phyloP scores from a whole-genome alignment of 1,140 invertebrate genomes.

The Zophobas morio region DNA sequence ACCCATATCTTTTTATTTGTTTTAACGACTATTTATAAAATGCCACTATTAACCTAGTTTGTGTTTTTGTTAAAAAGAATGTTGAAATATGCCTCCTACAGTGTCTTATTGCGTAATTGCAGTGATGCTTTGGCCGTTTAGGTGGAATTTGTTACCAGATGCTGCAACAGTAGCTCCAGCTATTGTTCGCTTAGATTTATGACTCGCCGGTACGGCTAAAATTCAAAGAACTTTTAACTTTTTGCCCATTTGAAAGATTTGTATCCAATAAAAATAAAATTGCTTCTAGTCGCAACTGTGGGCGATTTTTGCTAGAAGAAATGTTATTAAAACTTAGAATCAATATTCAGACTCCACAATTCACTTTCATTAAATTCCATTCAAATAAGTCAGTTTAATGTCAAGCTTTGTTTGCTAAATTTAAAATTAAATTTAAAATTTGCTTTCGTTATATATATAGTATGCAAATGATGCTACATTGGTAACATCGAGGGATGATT shows the following conservation, averaged over 20 bases:
- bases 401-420: too few species aligned
- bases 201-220: conserved; percentile 1
- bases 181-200: conserved; percentile 22
- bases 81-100: too few species aligned
- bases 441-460: too few species aligned
- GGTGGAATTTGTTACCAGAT: conserved; percentile 30
- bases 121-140: neutral
- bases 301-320: neutral
- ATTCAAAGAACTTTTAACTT: conserved; percentile 33
- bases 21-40: conserved; percentile 34
- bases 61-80: too few species aligned
- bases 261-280: conserved; percentile 3
- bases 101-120: conserved; percentile 28
- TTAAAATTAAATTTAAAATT: too few species aligned
- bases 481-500: too few species aligned
- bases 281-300: neutral
- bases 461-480: too few species aligned
- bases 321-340: too few species aligned
- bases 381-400: too few species aligned
- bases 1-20: conserved; percentile 38
- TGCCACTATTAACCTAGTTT: conserved; percentile 23
- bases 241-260: conserved; percentile 19
- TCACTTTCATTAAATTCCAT: too few species aligned
- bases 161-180: conserved; percentile 1
- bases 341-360: too few species aligned